Conservation (phyloP, 2,888 invertebrate species). For the Lithophane semibrunnea region DNA sequence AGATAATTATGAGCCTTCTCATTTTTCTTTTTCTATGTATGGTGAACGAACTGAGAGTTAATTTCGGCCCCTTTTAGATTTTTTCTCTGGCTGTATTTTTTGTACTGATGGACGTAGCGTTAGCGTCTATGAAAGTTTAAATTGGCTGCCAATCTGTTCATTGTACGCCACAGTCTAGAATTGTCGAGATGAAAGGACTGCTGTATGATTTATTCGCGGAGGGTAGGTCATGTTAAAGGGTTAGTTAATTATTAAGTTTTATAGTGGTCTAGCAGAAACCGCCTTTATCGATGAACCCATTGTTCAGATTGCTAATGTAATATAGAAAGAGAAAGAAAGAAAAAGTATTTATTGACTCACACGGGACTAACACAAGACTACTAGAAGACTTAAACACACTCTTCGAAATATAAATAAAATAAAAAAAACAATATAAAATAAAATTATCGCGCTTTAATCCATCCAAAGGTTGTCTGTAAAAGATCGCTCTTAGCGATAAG, state of each 20-base stretch:
- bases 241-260: background rate
- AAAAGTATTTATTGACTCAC: no score
- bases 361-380: no score
- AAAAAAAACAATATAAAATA: no score
- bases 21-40: background rate
- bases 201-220: constrained; percentile 13
- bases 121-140: constrained; percentile 60
- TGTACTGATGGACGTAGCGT: constrained; percentile 47
- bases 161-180: constrained; percentile 29
- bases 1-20: constrained; percentile 37
- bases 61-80: constrained; percentile 64
- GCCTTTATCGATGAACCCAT: background rate
- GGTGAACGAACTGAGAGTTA: constrained; percentile 58
- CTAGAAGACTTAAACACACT: no score
- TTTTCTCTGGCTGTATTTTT: constrained; percentile 51
- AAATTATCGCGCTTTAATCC: no score
- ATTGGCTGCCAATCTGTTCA: constrained; percentile 59
- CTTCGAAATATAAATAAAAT: no score
- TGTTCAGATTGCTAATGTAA: background rate
- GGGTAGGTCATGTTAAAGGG: background rate
- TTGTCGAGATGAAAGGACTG: constrained; percentile 43
- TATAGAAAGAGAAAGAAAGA: background rate
- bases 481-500: no score
- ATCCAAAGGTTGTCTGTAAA: no score
- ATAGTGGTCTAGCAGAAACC: background rate